phyloP scores from a whole-genome alignment of 2,113 vertebrate species.

The Perca schrenkii region DNA sequence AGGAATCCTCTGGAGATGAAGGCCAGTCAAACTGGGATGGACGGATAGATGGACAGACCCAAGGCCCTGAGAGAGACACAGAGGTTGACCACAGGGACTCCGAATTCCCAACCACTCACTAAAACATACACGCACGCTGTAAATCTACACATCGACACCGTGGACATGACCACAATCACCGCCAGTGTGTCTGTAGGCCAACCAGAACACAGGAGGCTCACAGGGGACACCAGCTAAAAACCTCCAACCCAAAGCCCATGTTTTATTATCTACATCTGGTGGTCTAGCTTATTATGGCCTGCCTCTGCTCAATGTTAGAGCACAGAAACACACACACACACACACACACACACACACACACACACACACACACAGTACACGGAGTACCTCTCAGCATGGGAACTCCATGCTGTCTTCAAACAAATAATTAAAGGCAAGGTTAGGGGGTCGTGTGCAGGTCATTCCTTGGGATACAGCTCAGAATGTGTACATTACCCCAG shows the following conservation, averaged over 20 bases:
- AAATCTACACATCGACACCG: slow-evolving; percentile 80
- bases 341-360: slow-evolving; percentile 63
- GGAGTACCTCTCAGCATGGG: slow-evolving; percentile 91
- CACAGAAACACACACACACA: slow-evolving; percentile 62
- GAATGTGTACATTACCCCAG: slow-evolving; percentile 93
- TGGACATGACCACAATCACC: slow-evolving; percentile 68
- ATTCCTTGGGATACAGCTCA: slow-evolving; percentile 95
- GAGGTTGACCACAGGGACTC: slow-evolving; percentile 71
- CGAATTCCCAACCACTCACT: slow-evolving; percentile 78
- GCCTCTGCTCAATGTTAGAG: slow-evolving; percentile 80
- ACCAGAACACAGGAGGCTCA: slow-evolving; percentile 70
- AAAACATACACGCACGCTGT: slow-evolving; percentile 70
- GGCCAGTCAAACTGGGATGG: slow-evolving; percentile 71
- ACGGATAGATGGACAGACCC: slow-evolving; percentile 63
- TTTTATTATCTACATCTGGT: slow-evolving; percentile 99
- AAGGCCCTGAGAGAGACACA: slow-evolving; percentile 53
- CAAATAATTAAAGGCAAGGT: slow-evolving; percentile 99
- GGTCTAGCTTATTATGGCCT: slow-evolving; percentile 90
- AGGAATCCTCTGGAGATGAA: slow-evolving; percentile 86
- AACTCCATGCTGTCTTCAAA: slow-evolving; percentile 99
- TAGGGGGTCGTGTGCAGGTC: slow-evolving; percentile 95
- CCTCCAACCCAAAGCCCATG: slow-evolving; percentile 68
- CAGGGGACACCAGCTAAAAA: slow-evolving; percentile 69
- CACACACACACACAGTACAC: slow-evolving; percentile 28
- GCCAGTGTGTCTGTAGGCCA: slow-evolving; percentile 66